These are phyloP conservation scores for Doris montereyensis DNA, from an alignment of 2,888 invertebrate species.

Conservation along the genomic window DNA sequence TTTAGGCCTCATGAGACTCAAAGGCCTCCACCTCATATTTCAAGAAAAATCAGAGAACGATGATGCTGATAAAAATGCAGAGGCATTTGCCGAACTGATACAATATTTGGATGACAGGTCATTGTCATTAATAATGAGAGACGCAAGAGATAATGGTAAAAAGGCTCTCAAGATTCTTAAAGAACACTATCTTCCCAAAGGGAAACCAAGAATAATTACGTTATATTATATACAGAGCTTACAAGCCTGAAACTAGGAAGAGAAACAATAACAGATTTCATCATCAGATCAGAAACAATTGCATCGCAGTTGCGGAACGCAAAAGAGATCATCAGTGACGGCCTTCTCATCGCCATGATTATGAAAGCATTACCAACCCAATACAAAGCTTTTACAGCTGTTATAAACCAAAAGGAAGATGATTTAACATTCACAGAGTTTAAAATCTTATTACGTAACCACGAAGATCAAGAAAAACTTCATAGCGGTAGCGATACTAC, in stretches of 20 bases:
- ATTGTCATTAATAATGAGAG: conserved; percentile 45
- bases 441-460: background rate
- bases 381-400: conserved; percentile 40
- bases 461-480: conserved; percentile 37
- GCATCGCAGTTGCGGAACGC: conserved; percentile 31
- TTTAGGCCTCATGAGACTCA: conserved; percentile 22
- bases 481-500: background rate
- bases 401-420: conserved; percentile 36
- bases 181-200: conserved; percentile 40
- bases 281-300: conserved; percentile 36
- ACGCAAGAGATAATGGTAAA: conserved; percentile 47
- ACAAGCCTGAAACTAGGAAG: conserved; percentile 35
- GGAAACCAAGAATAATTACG: conserved; percentile 44
- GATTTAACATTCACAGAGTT: background rate
- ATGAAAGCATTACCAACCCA: conserved; percentile 42
- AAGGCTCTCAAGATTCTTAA: conserved; percentile 45
- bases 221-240: conserved; percentile 46
- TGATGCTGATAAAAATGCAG: conserved; percentile 44
- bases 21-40: conserved; percentile 29
- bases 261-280: conserved; percentile 37
- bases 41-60: conserved; percentile 10
- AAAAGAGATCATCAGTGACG: conserved; percentile 43
- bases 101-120: conserved; percentile 47
- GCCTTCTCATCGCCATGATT: conserved; percentile 43
- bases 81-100: conserved; percentile 47